Evolutionary conservation across 2,797 vertebrate species (phyloP).

Genomic region (Melanotaenia trifasciata): DNA sequence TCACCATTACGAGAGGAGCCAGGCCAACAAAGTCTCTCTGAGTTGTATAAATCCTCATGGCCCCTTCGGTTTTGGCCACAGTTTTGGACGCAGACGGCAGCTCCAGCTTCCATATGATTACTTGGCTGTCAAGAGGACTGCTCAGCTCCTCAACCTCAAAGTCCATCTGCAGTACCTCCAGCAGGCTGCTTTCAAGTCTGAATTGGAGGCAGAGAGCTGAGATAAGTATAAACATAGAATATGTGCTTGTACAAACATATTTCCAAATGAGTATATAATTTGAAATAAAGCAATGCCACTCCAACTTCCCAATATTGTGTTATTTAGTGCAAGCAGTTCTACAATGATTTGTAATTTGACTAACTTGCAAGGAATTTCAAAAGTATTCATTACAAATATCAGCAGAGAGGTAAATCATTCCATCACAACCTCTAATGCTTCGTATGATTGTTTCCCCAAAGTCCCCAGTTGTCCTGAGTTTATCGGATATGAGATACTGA

Average conservation of each 20-base stretch:
- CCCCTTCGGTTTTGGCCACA: constrained; percentile 82
- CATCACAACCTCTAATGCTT: background rate
- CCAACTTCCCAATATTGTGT: background rate
- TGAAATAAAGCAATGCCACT: background rate
- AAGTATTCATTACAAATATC: background rate
- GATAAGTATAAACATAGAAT: constrained; percentile 10
- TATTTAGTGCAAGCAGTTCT: background rate
- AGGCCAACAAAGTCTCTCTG: constrained; percentile 90
- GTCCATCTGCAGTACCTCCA: constrained; percentile 94
- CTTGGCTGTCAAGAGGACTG: constrained; percentile 87
- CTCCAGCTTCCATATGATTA: constrained; percentile 93
- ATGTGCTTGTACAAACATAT: background rate
- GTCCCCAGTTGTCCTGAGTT: background rate
- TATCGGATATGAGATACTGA: background rate
- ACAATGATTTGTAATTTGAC: background rate
- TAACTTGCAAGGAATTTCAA: background rate
- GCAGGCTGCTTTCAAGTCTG: constrained; percentile 78
- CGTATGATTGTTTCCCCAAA: background rate
- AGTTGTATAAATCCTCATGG: constrained; percentile 91
- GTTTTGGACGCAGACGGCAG: constrained; percentile 81
- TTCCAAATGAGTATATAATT: background rate
- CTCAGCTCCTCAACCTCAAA: constrained; percentile 89
- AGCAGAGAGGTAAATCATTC: background rate
- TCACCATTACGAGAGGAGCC: constrained; percentile 93
- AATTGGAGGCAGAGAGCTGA: constrained; percentile 19